phyloP scores from a whole-genome alignment of 2,113 vertebrate genomes.

The Passer domesticus region DNA sequence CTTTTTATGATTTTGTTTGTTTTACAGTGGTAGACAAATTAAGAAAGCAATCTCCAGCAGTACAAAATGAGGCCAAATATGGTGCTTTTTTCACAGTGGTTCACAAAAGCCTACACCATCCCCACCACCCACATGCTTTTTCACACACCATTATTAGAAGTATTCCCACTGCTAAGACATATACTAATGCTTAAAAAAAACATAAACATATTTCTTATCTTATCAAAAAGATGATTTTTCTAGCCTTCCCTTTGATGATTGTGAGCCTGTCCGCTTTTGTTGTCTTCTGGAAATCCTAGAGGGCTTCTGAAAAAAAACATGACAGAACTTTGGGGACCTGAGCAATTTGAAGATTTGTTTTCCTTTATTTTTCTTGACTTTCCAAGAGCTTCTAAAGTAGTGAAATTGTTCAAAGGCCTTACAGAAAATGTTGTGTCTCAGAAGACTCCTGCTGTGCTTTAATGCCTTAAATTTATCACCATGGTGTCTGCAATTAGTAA shows the following conservation, averaged over 20 bases:
- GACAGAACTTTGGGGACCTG: not conserved
- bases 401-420: slow-evolving; percentile 48
- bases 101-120: not conserved
- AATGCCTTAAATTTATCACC: slow-evolving; percentile 60
- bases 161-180: not conserved
- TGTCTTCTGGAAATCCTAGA: slow-evolving; percentile 18
- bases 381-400: slow-evolving; percentile 38
- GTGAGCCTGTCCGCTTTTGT: not conserved
- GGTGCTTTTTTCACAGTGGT: not conserved
- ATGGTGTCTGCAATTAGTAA: slow-evolving; percentile 41
- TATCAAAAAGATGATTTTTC: not conserved
- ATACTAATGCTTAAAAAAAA: slow-evolving; percentile 21
- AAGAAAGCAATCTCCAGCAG: not conserved
- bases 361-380: slow-evolving; percentile 25
- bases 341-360: slow-evolving; percentile 46
- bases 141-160: not conserved
- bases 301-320: slow-evolving; percentile 3
- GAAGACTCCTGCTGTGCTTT: slow-evolving; percentile 62
- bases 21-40: not conserved
- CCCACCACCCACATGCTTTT: not conserved
- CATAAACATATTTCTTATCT: slow-evolving; percentile 34
- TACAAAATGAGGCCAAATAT: not conserved
- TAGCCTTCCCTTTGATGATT: slow-evolving; percentile 10
- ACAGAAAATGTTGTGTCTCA: slow-evolving; percentile 42
- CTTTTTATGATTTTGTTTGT: not conserved